A percentile compares a stretch with the other conserved stretches of the same genome.
These are phyloP conservation scores for Solea solea DNA, from an alignment of 2,113 vertebrate genomes.

Conservation along the genomic window DNA sequence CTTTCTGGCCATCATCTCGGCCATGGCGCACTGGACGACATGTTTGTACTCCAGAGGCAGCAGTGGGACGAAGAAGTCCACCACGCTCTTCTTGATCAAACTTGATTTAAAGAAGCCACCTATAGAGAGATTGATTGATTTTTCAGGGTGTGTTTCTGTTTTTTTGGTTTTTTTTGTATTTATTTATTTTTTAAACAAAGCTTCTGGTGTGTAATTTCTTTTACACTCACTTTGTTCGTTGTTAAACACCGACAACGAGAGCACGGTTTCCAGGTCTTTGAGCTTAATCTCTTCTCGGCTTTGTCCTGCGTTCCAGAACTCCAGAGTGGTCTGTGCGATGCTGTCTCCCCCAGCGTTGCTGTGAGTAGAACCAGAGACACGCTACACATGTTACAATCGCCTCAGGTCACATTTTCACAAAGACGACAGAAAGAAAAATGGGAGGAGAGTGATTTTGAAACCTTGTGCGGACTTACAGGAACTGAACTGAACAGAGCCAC, in stretches of 20 bases:
- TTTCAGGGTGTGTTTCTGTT: no score
- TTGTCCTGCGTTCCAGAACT: constrained; percentile 87
- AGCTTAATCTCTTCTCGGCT: constrained; percentile 88
- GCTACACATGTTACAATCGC: neutral
- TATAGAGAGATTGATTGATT: constrained; percentile 41
- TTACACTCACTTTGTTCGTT: constrained; percentile 89
- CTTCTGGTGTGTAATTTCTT: neutral
- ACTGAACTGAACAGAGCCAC: no score
- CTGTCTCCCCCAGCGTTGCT: constrained; percentile 93
- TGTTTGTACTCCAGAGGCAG: constrained; percentile 93
- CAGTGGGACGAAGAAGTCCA: constrained; percentile 95
- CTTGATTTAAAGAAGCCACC: constrained; percentile 95
- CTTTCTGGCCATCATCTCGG: constrained; percentile 82
- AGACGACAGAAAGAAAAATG: no score
- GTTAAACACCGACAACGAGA: constrained; percentile 90
- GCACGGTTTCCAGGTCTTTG: constrained; percentile 83
- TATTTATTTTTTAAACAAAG: neutral
- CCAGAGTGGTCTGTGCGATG: constrained; percentile 84
- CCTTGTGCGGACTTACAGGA: no score
- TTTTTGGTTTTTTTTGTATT: neutral
- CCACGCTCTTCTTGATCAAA: constrained; percentile 92
- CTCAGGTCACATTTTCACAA: no score
- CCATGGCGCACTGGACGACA: constrained; percentile 87
- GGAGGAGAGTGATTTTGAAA: no score
- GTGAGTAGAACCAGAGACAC: neutral